phyloP scores from a whole-genome alignment of 2,888 invertebrate genomes.

The Helobdella robusta region DNA sequence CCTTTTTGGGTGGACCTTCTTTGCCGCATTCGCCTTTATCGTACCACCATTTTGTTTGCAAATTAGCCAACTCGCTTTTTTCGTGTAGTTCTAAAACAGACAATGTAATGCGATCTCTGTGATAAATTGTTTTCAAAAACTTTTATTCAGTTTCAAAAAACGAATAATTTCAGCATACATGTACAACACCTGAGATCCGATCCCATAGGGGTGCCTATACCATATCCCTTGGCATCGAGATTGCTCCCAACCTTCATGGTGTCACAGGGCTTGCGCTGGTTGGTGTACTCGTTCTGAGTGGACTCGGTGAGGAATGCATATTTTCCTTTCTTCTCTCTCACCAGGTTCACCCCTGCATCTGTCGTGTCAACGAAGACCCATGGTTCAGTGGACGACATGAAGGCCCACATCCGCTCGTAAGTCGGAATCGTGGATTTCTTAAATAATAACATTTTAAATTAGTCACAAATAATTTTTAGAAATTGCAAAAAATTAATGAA shows the following conservation, averaged over 20 bases:
- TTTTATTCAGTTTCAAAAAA: not conserved
- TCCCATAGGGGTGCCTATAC: slow-evolving; percentile 81
- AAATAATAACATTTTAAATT: no score
- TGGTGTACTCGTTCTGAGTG: slow-evolving; percentile 66
- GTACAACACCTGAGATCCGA: slow-evolving; percentile 70
- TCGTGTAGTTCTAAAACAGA: slow-evolving; percentile 81
- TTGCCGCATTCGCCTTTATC: slow-evolving; percentile 54
- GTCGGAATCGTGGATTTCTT: slow-evolving; percentile 75
- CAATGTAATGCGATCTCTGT: slow-evolving; percentile 81
- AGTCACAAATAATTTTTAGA: no score
- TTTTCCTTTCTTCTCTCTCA: slow-evolving; percentile 58
- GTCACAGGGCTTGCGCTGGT: slow-evolving; percentile 65
- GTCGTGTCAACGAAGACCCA: slow-evolving; percentile 68
- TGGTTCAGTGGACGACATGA: slow-evolving; percentile 73
- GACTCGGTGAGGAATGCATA: slow-evolving; percentile 55
- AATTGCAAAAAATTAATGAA: no score
- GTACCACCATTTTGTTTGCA: slow-evolving; percentile 93
- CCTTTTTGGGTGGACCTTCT: slow-evolving; percentile 29
- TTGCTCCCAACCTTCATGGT: slow-evolving; percentile 64
- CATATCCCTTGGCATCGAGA: slow-evolving; percentile 72
- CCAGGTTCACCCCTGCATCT: slow-evolving; percentile 69
- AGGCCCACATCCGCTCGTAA: slow-evolving; percentile 85
- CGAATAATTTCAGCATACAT: not conserved
- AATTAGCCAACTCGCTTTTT: slow-evolving; percentile 76
- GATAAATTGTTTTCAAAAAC: slow-evolving; percentile 43